These are phyloP conservation scores for Catagonus wagneri DNA, from an alignment of 2,113 vertebrate species.

Conservation along the genomic window DNA sequence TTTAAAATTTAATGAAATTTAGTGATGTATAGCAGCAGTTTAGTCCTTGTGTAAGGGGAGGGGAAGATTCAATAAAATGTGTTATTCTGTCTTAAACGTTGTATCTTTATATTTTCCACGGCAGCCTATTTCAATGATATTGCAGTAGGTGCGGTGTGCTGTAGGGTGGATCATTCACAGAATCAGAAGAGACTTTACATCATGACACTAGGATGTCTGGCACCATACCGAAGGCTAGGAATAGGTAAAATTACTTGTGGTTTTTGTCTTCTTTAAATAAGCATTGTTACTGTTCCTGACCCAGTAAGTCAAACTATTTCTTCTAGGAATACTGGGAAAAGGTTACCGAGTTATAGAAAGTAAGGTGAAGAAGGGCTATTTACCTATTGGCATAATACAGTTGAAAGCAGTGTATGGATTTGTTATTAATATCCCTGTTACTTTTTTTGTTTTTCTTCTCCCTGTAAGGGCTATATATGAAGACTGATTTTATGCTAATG, in stretches of 20 bases:
- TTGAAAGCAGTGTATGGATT: not conserved
- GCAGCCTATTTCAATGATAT: conserved; percentile 99
- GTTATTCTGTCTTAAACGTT: conserved; percentile 46
- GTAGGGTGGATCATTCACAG: conserved; percentile 99
- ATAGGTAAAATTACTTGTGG: conserved; percentile 91
- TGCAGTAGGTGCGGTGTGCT: conserved; percentile 98
- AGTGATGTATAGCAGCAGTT: not conserved
- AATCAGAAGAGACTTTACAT: conserved; percentile 99
- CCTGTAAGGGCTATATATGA: not conserved
- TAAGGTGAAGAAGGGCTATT: not conserved
- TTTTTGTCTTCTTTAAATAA: conserved; percentile 14
- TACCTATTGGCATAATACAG: conserved; percentile 7
- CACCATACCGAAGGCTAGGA: conserved; percentile 98
- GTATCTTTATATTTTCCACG: conserved; percentile 59
- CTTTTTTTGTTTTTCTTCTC: conserved; percentile 36
- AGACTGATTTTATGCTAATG: not conserved
- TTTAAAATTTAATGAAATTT: not conserved
- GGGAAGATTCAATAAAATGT: conserved; percentile 16
- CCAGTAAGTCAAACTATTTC: not conserved
- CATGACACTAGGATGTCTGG: conserved; percentile 99
- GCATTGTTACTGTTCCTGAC: not conserved
- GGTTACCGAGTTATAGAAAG: not conserved
- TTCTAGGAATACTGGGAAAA: conserved; percentile 26
- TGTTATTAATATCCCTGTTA: not conserved
- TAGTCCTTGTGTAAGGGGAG: not conserved